Evolutionary conservation across 2,113 vertebrate genomes (phyloP), one percentile per base, ranked within the genome.

Genomic region (Euleptes europaea): DNA sequence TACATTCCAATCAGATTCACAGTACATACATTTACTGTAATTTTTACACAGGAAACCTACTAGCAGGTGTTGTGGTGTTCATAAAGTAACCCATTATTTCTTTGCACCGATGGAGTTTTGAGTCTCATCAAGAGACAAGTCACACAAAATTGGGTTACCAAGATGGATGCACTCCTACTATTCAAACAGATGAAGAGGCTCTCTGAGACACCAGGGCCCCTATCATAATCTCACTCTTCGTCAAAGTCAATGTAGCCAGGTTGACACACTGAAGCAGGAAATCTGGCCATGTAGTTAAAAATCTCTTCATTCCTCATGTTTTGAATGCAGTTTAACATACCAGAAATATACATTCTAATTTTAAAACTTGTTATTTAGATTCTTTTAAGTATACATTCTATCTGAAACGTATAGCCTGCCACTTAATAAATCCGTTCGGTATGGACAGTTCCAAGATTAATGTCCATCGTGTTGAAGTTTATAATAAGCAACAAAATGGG

Each of bases 191-290:
- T n/a, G n/a, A 63, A n/a, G 38, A 60, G 44, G 49, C 12, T 71
- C 78, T 85, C 83, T 60, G 31, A 84, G 54, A 87, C n/a, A 72
- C 60, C 57, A 57, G 42, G 0, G 1, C n/a, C 12, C 35, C 65
- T 0, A 0, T 35, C 81, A 54, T 17, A 87, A 26, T 67, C 38
- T 10, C 3, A 0, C 0, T 9, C 2, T 87, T 71, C 26, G 31
- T 6, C 23, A 35, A 87, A 82, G 11, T 42, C 38, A 28, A 47
- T 26, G 23, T 38, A 35, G 49, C 67, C 17, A 13, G 28, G n/a
- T 35, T 19, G 77, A 42, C 26, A 57, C 70, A 42, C 47, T 51
- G 35, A 31, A 79, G 19, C 49, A 84, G 65, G 72, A 21, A 70
- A 85, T 66, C 72, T 65, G 15, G 7, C 35, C 14, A 72, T 26